Base-by-base conservation (phyloP, 2,797 vertebrate genomes). In the Arctocebus calabarensis region DNA sequence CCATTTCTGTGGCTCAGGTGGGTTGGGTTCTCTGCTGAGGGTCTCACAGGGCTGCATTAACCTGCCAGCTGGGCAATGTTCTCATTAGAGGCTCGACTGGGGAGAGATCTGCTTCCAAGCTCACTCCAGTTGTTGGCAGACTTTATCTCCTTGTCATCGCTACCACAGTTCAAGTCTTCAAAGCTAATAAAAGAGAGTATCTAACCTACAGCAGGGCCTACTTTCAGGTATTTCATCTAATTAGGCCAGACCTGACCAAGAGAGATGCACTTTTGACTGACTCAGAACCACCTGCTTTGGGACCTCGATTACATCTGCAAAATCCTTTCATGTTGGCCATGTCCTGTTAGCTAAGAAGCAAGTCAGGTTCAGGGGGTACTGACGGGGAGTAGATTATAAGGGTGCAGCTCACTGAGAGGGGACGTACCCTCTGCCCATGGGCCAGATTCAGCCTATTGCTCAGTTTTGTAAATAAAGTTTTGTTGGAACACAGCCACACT, bases 381-480 rank as follows among this genome's bases (percentile, higher is more conserved):
- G 2, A 12, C 70, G 34, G n/a, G 23, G 7, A 75, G 27, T 34
- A 23, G n/a, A 57, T 32, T 59, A 40, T 2, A 2, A 5, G 9
- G 1, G 1, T 64, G 17, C 5, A 3, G 5, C 45, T 34, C 13
- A 4, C 7, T 3, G 57, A 45, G 20, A 32, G 64, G 55, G 48
- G 48, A 14, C 14, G 13, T 14, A 13, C 13, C 48, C 48, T 13
- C 48, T 48, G 48, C 37, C 14, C 2, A 3, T 25, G 27, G 61
- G 70, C 32, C 90, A 52, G 29, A 73, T 73, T n/a, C 27, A 34
- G 19, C n/a, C 14, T 4, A 17, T 13, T 70, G 19, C 12, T 5
- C 74, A 70, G 27, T 45, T 66, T 40, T 86, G n/a, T 81, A 25
- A 77, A 88, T 75, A 81, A 75, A 79, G 40, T 68, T 74, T 85